Evolutionary conservation across 2,888 invertebrate species (phyloP).

Genomic region (Drosophila robusta): DNA sequence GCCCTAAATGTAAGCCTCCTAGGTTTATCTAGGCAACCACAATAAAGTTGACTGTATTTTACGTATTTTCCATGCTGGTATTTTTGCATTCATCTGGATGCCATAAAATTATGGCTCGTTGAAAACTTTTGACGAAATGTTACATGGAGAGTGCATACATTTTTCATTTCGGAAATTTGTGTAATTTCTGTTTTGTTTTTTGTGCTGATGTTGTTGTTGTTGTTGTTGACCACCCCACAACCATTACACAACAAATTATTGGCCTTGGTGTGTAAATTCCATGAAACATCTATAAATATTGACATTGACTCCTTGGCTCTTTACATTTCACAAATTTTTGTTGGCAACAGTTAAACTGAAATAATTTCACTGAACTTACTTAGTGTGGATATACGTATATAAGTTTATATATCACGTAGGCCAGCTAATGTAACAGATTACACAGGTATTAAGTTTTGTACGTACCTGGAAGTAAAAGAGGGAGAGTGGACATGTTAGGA

Average conservation of each 20-base stretch:
- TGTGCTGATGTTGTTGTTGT: slow-evolving; percentile 3
- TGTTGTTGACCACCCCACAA: slow-evolving; percentile 1
- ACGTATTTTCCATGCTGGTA: slow-evolving; percentile 38
- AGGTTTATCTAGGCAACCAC: slow-evolving; percentile 53
- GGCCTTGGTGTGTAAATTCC: slow-evolving; percentile 64
- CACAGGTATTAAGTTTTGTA: slow-evolving; percentile 4
- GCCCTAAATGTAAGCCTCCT: slow-evolving; percentile 30
- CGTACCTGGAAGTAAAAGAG: slow-evolving; percentile 57
- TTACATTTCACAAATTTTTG: slow-evolving; percentile 43
- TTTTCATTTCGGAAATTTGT: slow-evolving; percentile 58
- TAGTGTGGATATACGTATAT: background rate
- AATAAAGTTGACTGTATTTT: slow-evolving; percentile 61
- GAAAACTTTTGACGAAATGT: slow-evolving; percentile 66
- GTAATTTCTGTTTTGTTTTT: slow-evolving; percentile 29
- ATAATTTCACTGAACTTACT: slow-evolving; percentile 41
- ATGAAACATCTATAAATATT: slow-evolving; percentile 60
- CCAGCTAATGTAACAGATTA: background rate
- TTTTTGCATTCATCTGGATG: slow-evolving; percentile 47
- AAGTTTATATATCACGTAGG: background rate
- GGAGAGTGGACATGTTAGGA: slow-evolving; percentile 7
- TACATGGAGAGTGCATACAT: slow-evolving; percentile 28
- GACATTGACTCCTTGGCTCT: slow-evolving; percentile 51
- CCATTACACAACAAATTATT: slow-evolving; percentile 32
- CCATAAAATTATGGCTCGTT: slow-evolving; percentile 68
- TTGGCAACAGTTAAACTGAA: slow-evolving; percentile 12